Evolutionary conservation across 2,113 vertebrate genomes (phyloP), one percentile per base, ranked within the genome.

Genomic region (Sylvilagus bachmani): DNA sequence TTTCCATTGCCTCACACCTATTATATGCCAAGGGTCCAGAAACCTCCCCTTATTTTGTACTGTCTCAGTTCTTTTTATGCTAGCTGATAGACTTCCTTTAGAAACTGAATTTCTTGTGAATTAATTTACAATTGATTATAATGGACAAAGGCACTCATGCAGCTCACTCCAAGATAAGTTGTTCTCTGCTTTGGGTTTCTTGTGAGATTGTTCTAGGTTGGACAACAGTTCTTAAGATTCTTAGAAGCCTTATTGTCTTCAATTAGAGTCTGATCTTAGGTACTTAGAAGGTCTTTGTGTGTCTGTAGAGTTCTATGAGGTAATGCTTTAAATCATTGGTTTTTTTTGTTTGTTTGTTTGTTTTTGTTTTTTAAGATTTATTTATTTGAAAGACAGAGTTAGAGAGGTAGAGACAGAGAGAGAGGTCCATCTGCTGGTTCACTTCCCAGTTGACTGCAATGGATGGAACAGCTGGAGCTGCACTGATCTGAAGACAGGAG

Each of bases 41-140:
- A 53, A 10, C 25, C 36, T 58, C 70, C 53, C 70, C 90, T 49
- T 62, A 36, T 96, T 86, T 88, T 90, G 16, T 81, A 78, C 24
- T 75, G 3, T 51, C 55, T 84, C 89, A 77, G 3, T 66, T 74
- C 27, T 70, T 96, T 70, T 86, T 29, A 75, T 38, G 2, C 58
- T 70, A 58, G 55, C 24, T 71, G 29, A 81, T 62, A 8, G 1
- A 70, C 24, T 91, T 73, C n/a, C 66, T 86, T 79, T 80, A 79
- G 51, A 61, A 62, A 80, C 66, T 61, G 13, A 44, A 51, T 58
- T 71, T 71, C 51, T 71, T 71, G 36, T 11, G 14, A 67, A 36
- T 86, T 25, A 74, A 25, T 10, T 70, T 87, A 75, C 61, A 58
- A 58, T 51, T 13, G 51, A 11, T 16, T 58, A 25, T 49, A 62